Conservation (phyloP, 2,888 invertebrate genomes). For the Troilus luridus region DNA sequence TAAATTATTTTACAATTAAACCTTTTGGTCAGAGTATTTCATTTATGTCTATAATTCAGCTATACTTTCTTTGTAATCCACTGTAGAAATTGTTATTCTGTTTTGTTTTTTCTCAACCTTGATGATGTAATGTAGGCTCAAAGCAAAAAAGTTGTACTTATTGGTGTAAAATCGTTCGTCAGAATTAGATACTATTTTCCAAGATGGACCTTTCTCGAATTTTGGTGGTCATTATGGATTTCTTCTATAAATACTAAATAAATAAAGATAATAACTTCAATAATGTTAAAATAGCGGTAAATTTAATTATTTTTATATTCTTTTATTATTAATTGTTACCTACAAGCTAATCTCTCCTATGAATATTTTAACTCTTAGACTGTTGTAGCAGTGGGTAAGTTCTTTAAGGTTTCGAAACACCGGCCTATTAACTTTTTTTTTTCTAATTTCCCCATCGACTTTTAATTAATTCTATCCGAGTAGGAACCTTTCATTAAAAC, state of each 20-base stretch:
- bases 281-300: neutral
- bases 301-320: neutral
- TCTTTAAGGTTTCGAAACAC: slow-evolving; percentile 14
- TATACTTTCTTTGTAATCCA: no score
- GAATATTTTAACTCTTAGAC: neutral
- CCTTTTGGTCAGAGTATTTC: no score
- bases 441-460: neutral
- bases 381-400: slow-evolving; percentile 5
- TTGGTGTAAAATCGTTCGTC: no score
- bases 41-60: no score
- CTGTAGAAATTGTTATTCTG: no score
- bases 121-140: no score
- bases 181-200: no score
- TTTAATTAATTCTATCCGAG: slow-evolving; percentile 9
- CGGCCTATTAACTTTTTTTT: neutral
- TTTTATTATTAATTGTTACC: neutral
- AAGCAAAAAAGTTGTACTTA: no score
- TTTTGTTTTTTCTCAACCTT: no score
- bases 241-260: neutral
- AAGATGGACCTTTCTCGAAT: no score
- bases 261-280: neutral
- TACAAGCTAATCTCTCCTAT: neutral
- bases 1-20: no score
- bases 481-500: slow-evolving; percentile 36
- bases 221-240: no score